Evolutionary conservation across 2,888 invertebrate species (phyloP), one percentile per base, ranked within the genome.

Genomic region (Erpobdella octoculata): DNA sequence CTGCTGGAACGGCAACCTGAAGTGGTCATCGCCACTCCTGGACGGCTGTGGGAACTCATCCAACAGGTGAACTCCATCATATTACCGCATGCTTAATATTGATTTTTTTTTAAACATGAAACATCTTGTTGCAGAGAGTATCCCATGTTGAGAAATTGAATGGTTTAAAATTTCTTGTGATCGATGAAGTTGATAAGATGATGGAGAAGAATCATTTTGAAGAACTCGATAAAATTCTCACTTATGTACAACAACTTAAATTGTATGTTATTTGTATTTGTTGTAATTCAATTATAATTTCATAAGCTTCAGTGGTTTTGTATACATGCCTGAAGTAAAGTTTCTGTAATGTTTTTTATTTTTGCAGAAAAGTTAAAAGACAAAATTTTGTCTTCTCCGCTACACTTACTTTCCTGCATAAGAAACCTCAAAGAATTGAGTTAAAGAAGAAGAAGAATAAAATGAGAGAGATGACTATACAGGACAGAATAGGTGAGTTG

Each of bases 131-230:
- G 8, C 79, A 93, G 92, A 80, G 79, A n/a, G 77, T 84, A 58
- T 76, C 77, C 0, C 82, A 84, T 71, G 77, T 83, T 67, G 71
- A 75, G 1, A 78, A 77, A 25, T 75, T 84, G 71, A 77, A 78
- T 5, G 74, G 77, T 18, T 76, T 85, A 8, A 76, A 78, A 9
- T 92, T 89, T 83, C 85, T 98, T 74, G 95, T 93, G 73, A 93
- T 92, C 0, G 98, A 99, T 83, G 98, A 99, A 86, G 96, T 97
- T 0, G 98, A 99, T 83, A 87, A 98, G 73, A 97, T 99, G 97
- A 85, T 97, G 21, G 97, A 98, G 81, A 89, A 89, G 76, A 93
- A 93, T 0, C 97, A 98, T 82, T 98, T 97, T 82, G 89, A 91
- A 76, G 97, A 99, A 84, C 82, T 98, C 1, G 88, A 90, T 31